A percentile compares a stretch with the other conserved stretches of the same genome.
phyloP scores from a whole-genome alignment of 2,797 vertebrate species.

The Hirundo rustica region DNA sequence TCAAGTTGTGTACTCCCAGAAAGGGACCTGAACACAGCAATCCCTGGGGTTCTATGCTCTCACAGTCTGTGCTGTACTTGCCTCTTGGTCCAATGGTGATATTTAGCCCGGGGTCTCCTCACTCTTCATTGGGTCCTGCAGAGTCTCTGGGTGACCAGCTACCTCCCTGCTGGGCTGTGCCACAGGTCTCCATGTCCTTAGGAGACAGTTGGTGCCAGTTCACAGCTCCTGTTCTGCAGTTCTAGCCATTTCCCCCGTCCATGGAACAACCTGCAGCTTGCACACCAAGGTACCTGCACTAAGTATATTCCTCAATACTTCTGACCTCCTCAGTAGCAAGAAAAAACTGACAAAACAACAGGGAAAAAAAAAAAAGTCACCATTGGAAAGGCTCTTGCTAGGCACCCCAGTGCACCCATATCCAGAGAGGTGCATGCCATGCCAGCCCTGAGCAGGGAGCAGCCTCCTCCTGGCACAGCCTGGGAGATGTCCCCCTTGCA shows the following conservation, averaged over 20 bases:
- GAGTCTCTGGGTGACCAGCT: not conserved
- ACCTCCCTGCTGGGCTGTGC: not conserved
- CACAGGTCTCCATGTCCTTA: not conserved
- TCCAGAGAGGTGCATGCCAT: fast-evolving
- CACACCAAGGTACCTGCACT: not conserved
- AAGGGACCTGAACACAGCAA: not conserved
- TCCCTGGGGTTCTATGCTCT: not conserved
- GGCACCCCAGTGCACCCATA: not conserved
- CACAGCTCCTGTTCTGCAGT: not conserved
- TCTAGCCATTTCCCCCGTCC: not conserved
- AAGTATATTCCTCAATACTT: not conserved
- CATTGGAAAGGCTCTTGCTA: not conserved
- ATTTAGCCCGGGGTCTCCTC: not conserved
- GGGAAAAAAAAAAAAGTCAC: not conserved
- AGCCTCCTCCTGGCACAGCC: not conserved
- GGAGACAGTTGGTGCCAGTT: not conserved
- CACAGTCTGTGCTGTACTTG: not conserved
- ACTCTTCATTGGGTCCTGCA: not conserved
- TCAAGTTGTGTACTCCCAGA: not conserved
- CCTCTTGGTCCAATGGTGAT: not conserved
- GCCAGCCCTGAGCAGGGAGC: fast-evolving
- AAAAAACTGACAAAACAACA: not conserved
- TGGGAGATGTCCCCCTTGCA: not conserved
- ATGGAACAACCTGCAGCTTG: not conserved
- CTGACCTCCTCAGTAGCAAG: not conserved